Evolutionary conservation across 2,113 vertebrate species (phyloP).

Genomic region (Cariama cristata): DNA sequence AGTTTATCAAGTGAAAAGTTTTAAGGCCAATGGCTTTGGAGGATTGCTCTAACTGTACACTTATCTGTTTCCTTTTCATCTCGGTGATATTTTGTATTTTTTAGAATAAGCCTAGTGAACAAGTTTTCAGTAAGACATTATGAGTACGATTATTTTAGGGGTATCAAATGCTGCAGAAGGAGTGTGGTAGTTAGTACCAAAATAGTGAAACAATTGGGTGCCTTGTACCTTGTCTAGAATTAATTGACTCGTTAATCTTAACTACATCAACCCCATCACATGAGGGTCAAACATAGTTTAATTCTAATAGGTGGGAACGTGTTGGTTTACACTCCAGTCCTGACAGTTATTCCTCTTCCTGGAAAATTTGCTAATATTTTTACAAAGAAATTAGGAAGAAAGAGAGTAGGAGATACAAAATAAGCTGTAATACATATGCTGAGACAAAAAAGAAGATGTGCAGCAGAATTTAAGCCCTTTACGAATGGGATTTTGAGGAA

Average conservation of each 20-base stretch:
- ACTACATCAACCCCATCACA: conserved; percentile 36
- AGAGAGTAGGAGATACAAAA: not conserved
- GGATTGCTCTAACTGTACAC: not conserved
- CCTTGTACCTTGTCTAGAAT: conserved; percentile 67
- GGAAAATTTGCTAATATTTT: conserved; percentile 9
- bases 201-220: conserved; percentile 51
- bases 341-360: conserved; percentile 14
- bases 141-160: conserved; percentile 65
- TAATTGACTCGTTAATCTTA: conserved; percentile 80
- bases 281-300: conserved; percentile 72
- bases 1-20: conserved; percentile 48
- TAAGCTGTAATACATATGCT: not conserved
- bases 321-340: conserved; percentile 21
- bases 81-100: not conserved
- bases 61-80: conserved; percentile 59
- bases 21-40: conserved; percentile 51
- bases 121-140: too few species aligned
- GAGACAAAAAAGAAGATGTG: not conserved
- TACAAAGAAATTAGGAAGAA: not conserved
- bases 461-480: not conserved
- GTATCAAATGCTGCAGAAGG: conserved; percentile 39
- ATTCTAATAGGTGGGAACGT: conserved; percentile 63
- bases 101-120: conserved; percentile 25
- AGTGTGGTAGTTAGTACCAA: conserved; percentile 19
- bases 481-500: not conserved